Evolutionary conservation across 2,888 invertebrate species (phyloP).

Genomic region (Teinopalpus imperialis): DNA sequence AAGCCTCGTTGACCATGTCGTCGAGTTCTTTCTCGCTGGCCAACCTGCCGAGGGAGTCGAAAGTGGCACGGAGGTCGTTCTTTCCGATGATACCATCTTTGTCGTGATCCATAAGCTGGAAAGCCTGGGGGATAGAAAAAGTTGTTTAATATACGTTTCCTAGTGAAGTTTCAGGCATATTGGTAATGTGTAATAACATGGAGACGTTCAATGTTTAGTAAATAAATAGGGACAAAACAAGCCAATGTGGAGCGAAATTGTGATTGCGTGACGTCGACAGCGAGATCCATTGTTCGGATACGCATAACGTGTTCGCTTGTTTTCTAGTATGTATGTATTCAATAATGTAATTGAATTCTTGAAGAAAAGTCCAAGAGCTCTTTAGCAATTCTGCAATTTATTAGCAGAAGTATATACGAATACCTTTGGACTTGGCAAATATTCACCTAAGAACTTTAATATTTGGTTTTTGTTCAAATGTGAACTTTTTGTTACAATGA

Average conservation of each 20-base stretch:
- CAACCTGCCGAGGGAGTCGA: conserved; percentile 95
- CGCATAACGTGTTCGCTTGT: conserved; percentile 22
- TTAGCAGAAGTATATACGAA: no score
- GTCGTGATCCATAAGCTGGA: conserved; percentile 97
- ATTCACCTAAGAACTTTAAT: no score
- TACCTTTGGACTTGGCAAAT: no score
- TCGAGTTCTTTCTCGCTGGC: conserved; percentile 95
- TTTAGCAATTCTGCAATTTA: no score
- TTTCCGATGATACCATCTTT: conserved; percentile 96
- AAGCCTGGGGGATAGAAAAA: conserved; percentile 83
- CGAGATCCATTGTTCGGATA: conserved; percentile 26
- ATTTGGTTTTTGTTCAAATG: no score
- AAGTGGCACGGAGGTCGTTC: conserved; percentile 94
- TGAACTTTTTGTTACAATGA: no score
- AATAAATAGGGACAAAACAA: conserved; percentile 35
- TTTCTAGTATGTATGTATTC: neutral
- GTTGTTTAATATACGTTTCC: neutral
- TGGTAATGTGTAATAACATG: conserved; percentile 3
- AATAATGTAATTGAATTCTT: no score
- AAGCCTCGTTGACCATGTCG: conserved; percentile 92
- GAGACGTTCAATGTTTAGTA: conserved; percentile 48
- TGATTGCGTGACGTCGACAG: neutral
- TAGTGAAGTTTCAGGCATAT: no score
- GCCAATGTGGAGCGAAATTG: neutral
- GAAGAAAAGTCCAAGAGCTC: no score